Evolutionary conservation across 2,888 invertebrate genomes (phyloP).

Genomic region (Cynaeus angustus): DNA sequence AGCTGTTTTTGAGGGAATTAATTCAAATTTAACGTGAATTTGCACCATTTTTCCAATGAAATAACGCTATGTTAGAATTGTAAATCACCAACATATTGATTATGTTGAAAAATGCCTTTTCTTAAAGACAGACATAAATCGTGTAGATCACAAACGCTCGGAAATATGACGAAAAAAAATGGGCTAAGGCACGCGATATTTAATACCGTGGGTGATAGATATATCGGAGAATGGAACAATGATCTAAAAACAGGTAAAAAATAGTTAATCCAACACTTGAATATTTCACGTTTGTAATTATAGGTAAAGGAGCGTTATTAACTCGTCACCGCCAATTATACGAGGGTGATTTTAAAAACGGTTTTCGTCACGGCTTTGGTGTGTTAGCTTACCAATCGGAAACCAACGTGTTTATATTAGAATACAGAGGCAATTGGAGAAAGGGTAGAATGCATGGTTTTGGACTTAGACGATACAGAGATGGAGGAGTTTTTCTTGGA

Average conservation of each 20-base stretch:
- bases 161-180: slow-evolving; percentile 74
- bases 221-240: slow-evolving; percentile 77
- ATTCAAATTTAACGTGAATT: too few relatives aligned
- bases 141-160: slow-evolving; percentile 66
- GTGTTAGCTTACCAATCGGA: slow-evolving; percentile 70
- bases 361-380: slow-evolving; percentile 77
- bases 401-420: slow-evolving; percentile 71
- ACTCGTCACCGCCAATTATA: slow-evolving; percentile 74
- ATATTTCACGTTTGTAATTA: slow-evolving; percentile 11
- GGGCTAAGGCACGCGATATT: slow-evolving; percentile 76
- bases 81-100: too few relatives aligned
- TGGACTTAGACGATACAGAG: slow-evolving; percentile 75
- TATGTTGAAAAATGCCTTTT: slow-evolving; percentile 62
- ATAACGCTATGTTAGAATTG: too few relatives aligned
- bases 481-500: slow-evolving; percentile 78
- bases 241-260: slow-evolving; percentile 71
- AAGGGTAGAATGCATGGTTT: slow-evolving; percentile 75
- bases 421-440: slow-evolving; percentile 78
- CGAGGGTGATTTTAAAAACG: slow-evolving; percentile 77
- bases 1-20: too few relatives aligned
- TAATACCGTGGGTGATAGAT: slow-evolving; percentile 73
- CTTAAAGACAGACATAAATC: slow-evolving; percentile 57
- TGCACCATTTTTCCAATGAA: too few relatives aligned
- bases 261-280: neutral
- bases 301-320: slow-evolving; percentile 74